Base-by-base conservation (phyloP, 2,113 vertebrate species). In the Hypanus sabinus region DNA sequence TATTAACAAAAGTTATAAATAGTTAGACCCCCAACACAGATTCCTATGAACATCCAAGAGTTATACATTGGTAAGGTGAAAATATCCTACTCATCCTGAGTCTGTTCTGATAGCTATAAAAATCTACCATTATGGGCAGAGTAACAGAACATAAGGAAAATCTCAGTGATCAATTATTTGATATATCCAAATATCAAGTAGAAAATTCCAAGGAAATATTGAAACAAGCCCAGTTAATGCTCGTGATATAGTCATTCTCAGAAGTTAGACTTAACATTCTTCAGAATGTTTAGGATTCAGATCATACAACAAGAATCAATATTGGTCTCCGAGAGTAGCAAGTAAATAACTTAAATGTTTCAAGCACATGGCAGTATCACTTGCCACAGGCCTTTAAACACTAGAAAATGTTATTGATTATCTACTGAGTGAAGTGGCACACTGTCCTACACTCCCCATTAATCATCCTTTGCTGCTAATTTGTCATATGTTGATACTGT, bases 401-500 rank as follows among this genome's bases (percentile, higher is more conserved):
- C 36, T 27, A 30, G 36, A 55, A 24, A 93, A 93, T 55, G 20
- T 71, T 93, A 93, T 93, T 92, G 65, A 92, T 92, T 73, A 73
- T 75, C 68, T 22, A 36, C 70, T 93, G 22, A 73, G 68, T 93
- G 91, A 73, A 73, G 68, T 75, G 91, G 30, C n/a, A 93, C 36
- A 24, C 91, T 73, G 22, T 73, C 91, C 91, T 93, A 55, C 68
- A 55, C 11, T 33, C 68, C n/a, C 38, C 91, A 71, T 93, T 93
- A 20, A 93, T 71, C 91, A 93, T 75, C 22, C 55, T 93, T 93
- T 22, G 90, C 90, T n/a, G 73, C 9, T 93, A 93, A 93, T 93
- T 46, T 93, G 90, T 75, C 36, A 30, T 30, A 27, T 55, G 22
- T 73, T 73, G 68, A 93, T 93, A 55, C 70, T 73, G 70, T 73